Base-by-base conservation (phyloP, 1,140 invertebrate species). In the Drosophila kepulauana region DNA sequence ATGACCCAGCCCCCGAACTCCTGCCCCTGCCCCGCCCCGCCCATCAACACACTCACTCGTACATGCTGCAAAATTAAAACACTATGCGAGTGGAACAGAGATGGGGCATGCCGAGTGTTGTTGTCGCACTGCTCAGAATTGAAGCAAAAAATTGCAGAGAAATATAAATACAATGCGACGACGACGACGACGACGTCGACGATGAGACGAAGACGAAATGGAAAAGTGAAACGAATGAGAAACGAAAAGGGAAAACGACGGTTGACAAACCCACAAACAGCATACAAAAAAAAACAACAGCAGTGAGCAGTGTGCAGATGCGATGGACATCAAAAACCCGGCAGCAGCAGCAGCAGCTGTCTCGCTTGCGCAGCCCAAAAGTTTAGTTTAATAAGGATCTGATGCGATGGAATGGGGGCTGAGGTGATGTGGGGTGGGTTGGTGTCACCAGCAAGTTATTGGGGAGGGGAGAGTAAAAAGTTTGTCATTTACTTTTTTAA, bases 401-500 rank as follows among this genome's bases (percentile, higher is more conserved):
- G 48, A 1, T 7, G n/a, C 8, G 35, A n/a, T 11, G 16, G 30
- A 10, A 0, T 33, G 52, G 13, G 7, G 33, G 52, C 10, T 57
- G 45, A 52, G 63, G 49, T 46, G 51, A 20, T 20, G 13, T 33
- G 0, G 15, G 25, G 0, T 13, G 13, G 20, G 20, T 25, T 25
- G 20, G 20, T 4, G 20, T 0, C 20, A 25, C 20, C 20, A 25
- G 20, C 20, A 25, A 0, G 20, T 25, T 25, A 4, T 4, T 25
- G 20, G 20, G 20, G 20, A 20, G n/a, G 35, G 5, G 16, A n/a
- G 6, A 1, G 10, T 16, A 48, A 65, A 85, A 89, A 89, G 68
- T 85, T 89, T 85, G 86, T 90, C 85, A 89, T 89, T 90, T 89
- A 81, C 85, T 89, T 89, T 87, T 88, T 89, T 89, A 89, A 89